Conservation (phyloP, 23 tunicate species). For the Halocynthia roretzi region DNA sequence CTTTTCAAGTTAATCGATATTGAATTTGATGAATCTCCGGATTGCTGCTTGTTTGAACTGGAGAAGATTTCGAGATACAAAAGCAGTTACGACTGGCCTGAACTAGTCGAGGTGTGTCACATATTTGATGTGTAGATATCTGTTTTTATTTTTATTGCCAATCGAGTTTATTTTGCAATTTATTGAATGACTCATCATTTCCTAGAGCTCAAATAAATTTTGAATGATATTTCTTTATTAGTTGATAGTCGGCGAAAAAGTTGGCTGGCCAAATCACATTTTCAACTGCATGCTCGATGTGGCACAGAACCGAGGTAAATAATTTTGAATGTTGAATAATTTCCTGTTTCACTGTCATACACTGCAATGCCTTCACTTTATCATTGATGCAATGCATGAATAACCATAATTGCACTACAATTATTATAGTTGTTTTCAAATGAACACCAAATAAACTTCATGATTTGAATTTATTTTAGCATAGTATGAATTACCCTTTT, state of each 20-base stretch:
- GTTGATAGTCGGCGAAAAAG: constrained; percentile 45
- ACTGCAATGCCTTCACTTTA: background rate
- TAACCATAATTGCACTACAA: too few relatives aligned
- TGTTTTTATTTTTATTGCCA: background rate
- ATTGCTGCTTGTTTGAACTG: background rate
- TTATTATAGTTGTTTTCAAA: too few relatives aligned
- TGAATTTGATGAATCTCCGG: too few relatives aligned
- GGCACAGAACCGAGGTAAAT: constrained; percentile 82
- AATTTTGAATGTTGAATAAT: background rate
- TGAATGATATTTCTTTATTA: constrained; percentile 7
- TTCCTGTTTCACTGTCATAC: background rate
- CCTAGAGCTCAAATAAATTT: background rate
- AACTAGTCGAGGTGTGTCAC: background rate
- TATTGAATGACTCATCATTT: background rate
- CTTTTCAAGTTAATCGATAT: too few relatives aligned
- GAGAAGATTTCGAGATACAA: background rate
- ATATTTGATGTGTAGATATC: background rate
- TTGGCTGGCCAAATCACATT: constrained; percentile 38
- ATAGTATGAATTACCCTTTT: too few relatives aligned
- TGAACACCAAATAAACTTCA: too few relatives aligned
- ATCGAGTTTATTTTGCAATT: too few relatives aligned
- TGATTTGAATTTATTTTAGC: too few relatives aligned
- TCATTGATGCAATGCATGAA: too few relatives aligned
- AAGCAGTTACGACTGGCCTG: constrained; percentile 10
- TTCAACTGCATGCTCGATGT: constrained; percentile 77